Percentiles rank a stretch among this genome's conserved stretches.
Conservation (phyloP, 1,140 invertebrate species). For the Drosophila subobscura region DNA sequence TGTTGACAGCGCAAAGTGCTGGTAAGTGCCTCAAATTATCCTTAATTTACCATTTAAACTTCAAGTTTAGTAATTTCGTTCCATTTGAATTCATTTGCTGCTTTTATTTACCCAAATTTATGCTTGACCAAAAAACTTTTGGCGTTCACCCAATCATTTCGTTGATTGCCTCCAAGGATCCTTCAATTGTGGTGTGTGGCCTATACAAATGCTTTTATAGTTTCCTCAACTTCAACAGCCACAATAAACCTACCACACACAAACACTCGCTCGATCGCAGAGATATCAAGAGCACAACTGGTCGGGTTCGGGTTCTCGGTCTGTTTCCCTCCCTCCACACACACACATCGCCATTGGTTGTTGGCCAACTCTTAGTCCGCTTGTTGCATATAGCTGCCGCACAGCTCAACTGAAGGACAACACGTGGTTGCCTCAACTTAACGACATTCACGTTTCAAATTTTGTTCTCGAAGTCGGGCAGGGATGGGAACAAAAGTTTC, state of each 20-base stretch:
- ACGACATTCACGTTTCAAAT: conserved; percentile 53
- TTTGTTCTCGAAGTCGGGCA: conserved; percentile 30
- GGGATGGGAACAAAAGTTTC: conserved; percentile 24
- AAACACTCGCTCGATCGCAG: not conserved
- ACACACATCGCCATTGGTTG: conserved; percentile 14
- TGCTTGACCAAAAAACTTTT: not conserved
- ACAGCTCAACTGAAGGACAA: conserved; percentile 56
- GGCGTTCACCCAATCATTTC: conserved; percentile 3
- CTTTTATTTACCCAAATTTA: not conserved
- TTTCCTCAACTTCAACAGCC: conserved; percentile 23
- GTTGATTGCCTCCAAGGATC: conserved; percentile 20
- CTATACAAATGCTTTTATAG: conserved; percentile 1
- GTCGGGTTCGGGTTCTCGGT: not conserved
- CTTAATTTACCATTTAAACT: conserved; percentile 28
- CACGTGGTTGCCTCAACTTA: conserved; percentile 56
- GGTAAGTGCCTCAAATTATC: conserved; percentile 23
- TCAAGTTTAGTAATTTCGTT: conserved; percentile 4
- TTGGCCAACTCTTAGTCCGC: conserved; percentile 38
- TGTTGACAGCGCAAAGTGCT: conserved; percentile 41
- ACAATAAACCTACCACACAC: conserved; percentile 50
- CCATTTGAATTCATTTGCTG: conserved; percentile 1
- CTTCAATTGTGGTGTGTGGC: not conserved
- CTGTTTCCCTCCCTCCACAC: conserved; percentile 34
- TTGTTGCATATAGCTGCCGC: conserved; percentile 64
- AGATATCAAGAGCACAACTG: conserved; percentile 24